phyloP scores from a whole-genome alignment of 2,113 vertebrate species.

The Boulengeromyrus knoepffleri region DNA sequence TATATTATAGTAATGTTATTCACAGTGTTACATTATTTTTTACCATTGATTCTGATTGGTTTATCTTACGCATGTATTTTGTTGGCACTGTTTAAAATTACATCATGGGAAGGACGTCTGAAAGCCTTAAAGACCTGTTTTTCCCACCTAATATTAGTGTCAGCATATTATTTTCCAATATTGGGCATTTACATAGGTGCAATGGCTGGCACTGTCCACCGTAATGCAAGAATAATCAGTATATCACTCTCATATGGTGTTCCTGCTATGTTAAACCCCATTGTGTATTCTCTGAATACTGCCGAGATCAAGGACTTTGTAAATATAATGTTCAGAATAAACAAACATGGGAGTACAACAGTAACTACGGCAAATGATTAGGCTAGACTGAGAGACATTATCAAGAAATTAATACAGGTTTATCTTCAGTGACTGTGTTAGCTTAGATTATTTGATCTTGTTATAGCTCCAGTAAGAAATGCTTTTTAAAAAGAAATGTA shows the following conservation, averaged over 20 bases:
- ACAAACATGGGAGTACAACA: background rate
- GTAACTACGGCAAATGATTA: background rate
- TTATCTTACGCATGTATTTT: slow-evolving; percentile 36
- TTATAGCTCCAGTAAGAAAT: background rate
- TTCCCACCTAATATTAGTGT: background rate
- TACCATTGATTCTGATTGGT: slow-evolving; percentile 34
- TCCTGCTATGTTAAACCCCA: background rate
- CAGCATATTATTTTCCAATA: slow-evolving; percentile 24
- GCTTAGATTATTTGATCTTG: background rate
- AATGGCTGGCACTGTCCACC: background rate
- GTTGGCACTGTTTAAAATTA: slow-evolving; percentile 31
- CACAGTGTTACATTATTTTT: slow-evolving; percentile 20
- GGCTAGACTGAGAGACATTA: too few species aligned
- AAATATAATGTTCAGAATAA: background rate
- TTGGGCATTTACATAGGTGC: slow-evolving; percentile 3
- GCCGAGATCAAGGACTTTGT: background rate
- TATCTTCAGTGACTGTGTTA: too few species aligned
- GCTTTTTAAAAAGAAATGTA: background rate
- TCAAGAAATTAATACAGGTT: too few species aligned
- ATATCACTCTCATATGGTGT: background rate
- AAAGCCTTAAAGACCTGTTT: background rate
- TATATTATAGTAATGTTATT: slow-evolving; percentile 36
- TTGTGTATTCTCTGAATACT: background rate
- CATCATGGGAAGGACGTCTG: slow-evolving; percentile 21
- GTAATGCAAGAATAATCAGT: slow-evolving; percentile 15